Percentiles rank a stretch among this genome's conserved stretches.
Conservation (phyloP, 2,797 vertebrate genomes). For the Austrolebias charrua region DNA sequence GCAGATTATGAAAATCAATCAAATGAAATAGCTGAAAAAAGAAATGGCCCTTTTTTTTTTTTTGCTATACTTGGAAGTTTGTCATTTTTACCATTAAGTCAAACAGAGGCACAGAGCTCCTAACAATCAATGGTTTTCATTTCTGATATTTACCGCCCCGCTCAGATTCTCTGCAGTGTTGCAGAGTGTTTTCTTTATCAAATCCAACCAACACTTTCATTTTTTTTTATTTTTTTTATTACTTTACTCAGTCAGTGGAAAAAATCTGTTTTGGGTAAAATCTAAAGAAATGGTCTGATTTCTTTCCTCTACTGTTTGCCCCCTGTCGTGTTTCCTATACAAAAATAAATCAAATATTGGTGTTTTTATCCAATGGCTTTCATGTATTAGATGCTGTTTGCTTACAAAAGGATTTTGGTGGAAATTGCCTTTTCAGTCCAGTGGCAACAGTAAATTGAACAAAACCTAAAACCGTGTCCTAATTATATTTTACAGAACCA, state of each 20-base stretch:
- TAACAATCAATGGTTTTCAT: slow-evolving; percentile 45
- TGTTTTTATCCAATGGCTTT: slow-evolving; percentile 7
- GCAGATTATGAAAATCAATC: slow-evolving; percentile 60
- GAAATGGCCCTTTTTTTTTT: slow-evolving; percentile 29
- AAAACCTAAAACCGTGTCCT: slow-evolving; percentile 22
- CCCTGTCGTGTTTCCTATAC: slow-evolving; percentile 5
- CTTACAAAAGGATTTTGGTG: slow-evolving; percentile 5
- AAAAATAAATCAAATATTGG: slow-evolving; percentile 25
- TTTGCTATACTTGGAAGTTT: slow-evolving; percentile 25
- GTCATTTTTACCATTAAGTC: slow-evolving; percentile 20
- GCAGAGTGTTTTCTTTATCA: slow-evolving; percentile 23
- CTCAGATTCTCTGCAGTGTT: slow-evolving; percentile 23
- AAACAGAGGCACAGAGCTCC: slow-evolving; percentile 13
- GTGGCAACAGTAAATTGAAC: slow-evolving; percentile 34
- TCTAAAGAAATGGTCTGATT: neutral
- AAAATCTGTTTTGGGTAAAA: neutral
- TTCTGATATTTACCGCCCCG: slow-evolving; percentile 23
- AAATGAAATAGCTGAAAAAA: slow-evolving; percentile 43
- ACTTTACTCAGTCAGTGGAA: neutral
- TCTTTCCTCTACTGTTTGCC: slow-evolving; percentile 5
- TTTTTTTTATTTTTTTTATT: neutral
- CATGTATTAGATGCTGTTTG: slow-evolving; percentile 3
- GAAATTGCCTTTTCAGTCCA: slow-evolving; percentile 36
- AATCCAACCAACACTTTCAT: slow-evolving; percentile 1
- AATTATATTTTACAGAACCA: slow-evolving; percentile 28